Base-by-base conservation (phyloP, 1,140 invertebrate species). In the Cotesia chilonis region DNA sequence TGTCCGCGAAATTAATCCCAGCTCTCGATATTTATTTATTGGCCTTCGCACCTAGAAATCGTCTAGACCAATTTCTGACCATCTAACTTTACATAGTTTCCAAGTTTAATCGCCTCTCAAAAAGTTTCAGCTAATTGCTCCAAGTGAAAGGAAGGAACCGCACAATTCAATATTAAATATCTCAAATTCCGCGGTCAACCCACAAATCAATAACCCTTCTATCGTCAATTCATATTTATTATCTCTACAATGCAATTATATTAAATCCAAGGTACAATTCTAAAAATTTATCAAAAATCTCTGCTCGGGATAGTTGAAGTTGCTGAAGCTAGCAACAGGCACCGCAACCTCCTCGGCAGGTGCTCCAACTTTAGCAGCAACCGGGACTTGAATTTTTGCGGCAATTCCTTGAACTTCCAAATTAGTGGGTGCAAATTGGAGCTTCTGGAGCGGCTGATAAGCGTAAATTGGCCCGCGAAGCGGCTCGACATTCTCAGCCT, bases 391-490 rank as follows among this genome's bases (percentile, higher is more conserved):
- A 12, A 71, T 68, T 36, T 75, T 74, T 9, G 65, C 60, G 9
- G 76, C 66, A 20, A 66, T 66, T 37, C 65, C 51, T 35, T 55
- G 60, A 37, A 14, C 55, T 74, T 77, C 75, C 0, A 82, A 37
- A 1, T 70, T 68, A 0, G 76, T 47, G 1, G 83, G 81, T 4
- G 79, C 17, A 3, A 85, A 75, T 59, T 85, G 79, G 12, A 87
- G 69, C 57, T 81, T 81, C 71, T 86, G 83, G 3, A 87, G 75
- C 0, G 88, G 88, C 14, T 86, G 75, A 74, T 89, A 89, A 3
- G 87, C 87, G 75, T 88, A 89, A 75, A 89, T 87, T 6, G 88
- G 87, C 54, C 87, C 88, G 4, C 83, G 83, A 47, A 89, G 83
- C 3, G 88, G 88, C 37, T 89, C 88, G 0, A 89, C 87, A 77